Conservation (phyloP, 2,113 vertebrate genomes). For the Pseudorhombus dupliciocellatus region DNA sequence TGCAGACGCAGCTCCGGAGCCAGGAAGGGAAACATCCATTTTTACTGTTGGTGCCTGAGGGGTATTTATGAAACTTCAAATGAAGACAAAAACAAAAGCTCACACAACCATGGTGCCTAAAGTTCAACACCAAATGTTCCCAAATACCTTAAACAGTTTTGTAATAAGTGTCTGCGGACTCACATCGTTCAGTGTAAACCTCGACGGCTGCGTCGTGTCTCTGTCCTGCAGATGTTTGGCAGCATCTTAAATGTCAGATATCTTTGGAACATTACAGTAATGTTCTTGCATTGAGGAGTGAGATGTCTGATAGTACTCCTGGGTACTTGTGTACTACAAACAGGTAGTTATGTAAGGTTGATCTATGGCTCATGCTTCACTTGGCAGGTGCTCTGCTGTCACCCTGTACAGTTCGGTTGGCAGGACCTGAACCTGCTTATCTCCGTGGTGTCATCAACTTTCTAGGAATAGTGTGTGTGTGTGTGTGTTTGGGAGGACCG, state of each 20-base stretch:
- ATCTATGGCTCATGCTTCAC: constrained; percentile 29
- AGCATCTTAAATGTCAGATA: constrained; percentile 29
- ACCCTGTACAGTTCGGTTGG: neutral
- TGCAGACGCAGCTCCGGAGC: no score
- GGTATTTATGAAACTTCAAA: no score
- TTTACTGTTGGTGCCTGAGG: no score
- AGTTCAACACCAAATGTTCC: no score
- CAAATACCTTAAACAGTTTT: no score
- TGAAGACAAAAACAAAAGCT: neutral
- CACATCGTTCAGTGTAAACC: neutral
- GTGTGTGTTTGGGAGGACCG: constrained; percentile 13
- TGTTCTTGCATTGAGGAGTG: constrained; percentile 21
- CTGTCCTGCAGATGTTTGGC: constrained; percentile 44
- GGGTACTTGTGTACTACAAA: no score
- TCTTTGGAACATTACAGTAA: constrained; percentile 21
- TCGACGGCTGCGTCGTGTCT: constrained; percentile 17
- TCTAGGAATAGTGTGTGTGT: constrained; percentile 1
- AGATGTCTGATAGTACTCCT: constrained; percentile 30
- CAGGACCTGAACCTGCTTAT: neutral
- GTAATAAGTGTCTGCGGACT: neutral
- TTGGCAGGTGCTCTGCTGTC: neutral
- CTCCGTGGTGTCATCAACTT: neutral
- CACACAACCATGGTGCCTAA: no score
- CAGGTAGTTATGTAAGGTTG: constrained; percentile 27
- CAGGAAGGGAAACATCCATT: no score